phyloP scores from a whole-genome alignment of 92 coral and sea anemone genomes.

The Zoanthus sansibaricus region DNA sequence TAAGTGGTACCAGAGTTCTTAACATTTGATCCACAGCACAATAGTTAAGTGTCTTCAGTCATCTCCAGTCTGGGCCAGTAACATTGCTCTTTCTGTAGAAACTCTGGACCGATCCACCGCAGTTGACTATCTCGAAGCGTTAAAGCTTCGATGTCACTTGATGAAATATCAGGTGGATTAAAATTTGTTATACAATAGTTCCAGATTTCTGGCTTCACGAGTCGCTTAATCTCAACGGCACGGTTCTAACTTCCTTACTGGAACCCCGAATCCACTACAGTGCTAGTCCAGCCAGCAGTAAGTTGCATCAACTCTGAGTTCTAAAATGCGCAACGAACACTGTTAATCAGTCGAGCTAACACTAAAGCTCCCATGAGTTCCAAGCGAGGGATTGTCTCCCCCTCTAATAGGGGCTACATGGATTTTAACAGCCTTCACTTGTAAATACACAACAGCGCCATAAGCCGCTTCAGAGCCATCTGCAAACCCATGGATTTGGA shows the following conservation, averaged over 20 bases:
- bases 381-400: slow-evolving; percentile 19
- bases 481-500: slow-evolving; percentile 64
- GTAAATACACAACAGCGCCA: slow-evolving; percentile 43
- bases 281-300: slow-evolving; percentile 26
- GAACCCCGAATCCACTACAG: not conserved
- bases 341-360: too few species aligned
- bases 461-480: slow-evolving; percentile 74
- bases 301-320: slow-evolving; percentile 2
- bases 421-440: not conserved
- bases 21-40: too few species aligned
- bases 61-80: slow-evolving; percentile 14
- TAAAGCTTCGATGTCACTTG: slow-evolving; percentile 16
- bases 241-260: not conserved
- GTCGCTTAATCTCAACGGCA: not conserved
- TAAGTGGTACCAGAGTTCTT: too few species aligned
- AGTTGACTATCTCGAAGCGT: not conserved
- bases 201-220: slow-evolving; percentile 34
- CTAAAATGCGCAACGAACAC: not conserved
- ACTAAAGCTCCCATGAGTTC: slow-evolving; percentile 15
- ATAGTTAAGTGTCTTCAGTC: not conserved
- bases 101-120: slow-evolving; percentile 42
- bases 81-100: not conserved
- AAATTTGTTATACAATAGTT: slow-evolving; percentile 38
- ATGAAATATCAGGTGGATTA: slow-evolving; percentile 31
- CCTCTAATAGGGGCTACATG: slow-evolving; percentile 15